A percentile compares a stretch with the other conserved stretches of the same genome.
These are phyloP conservation scores for Strigamia maritima DNA, from an alignment of 2,888 invertebrate species.

Conservation along the genomic window DNA sequence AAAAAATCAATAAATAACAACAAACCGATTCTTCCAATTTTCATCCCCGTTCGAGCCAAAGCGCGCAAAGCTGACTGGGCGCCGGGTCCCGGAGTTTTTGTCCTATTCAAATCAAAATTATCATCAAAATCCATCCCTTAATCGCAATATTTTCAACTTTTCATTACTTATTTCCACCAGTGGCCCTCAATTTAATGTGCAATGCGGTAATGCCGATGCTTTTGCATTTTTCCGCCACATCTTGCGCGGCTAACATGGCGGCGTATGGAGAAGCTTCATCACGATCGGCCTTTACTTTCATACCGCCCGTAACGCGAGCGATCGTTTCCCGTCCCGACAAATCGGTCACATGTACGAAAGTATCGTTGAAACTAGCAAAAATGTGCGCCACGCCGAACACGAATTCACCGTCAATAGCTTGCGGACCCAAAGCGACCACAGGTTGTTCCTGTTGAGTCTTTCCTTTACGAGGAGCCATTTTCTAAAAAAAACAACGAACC, in stretches of 20 bases:
- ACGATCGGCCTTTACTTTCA: slow-evolving; percentile 99
- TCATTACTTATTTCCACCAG: slow-evolving; percentile 84
- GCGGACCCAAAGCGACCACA: slow-evolving; percentile 91
- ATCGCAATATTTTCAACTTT: too few relatives aligned
- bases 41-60: slow-evolving; percentile 97
- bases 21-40: slow-evolving; percentile 91
- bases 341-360: slow-evolving; percentile 99
- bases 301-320: slow-evolving; percentile 87
- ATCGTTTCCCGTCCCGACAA: slow-evolving; percentile 83
- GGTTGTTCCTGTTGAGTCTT: slow-evolving; percentile 96
- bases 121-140: neutral
- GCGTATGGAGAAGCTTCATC: slow-evolving; percentile 99
- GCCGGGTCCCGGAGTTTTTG: slow-evolving; percentile 97
- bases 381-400: slow-evolving; percentile 99
- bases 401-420: slow-evolving; percentile 93
- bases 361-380: slow-evolving; percentile 99
- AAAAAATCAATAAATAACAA: neutral
- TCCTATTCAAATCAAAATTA: slow-evolving; percentile 58
- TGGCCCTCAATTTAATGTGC: slow-evolving; percentile 96
- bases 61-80: slow-evolving; percentile 95
- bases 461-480: slow-evolving; percentile 95
- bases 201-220: slow-evolving; percentile 93
- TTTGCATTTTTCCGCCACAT: slow-evolving; percentile 99
- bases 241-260: slow-evolving; percentile 99
- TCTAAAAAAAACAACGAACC: neutral